Evolutionary conservation across 2,797 vertebrate species (phyloP).

Genomic region (Meriones psammophilus): DNA sequence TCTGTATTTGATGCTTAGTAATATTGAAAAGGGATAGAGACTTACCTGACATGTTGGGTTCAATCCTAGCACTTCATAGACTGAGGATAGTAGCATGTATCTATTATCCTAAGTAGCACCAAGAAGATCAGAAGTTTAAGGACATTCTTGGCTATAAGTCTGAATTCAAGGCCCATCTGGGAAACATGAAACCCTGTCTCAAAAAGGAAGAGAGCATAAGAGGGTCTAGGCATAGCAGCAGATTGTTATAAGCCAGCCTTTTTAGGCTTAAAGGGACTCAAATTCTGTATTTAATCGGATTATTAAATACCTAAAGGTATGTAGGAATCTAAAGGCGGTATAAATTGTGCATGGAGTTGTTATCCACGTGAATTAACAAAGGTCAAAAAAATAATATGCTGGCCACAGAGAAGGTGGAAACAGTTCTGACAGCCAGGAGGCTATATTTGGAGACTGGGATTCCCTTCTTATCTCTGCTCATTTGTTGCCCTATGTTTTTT

Average conservation of each 20-base stretch:
- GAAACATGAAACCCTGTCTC: neutral
- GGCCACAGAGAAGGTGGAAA: constrained; percentile 15
- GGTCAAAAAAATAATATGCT: neutral
- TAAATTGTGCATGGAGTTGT: neutral
- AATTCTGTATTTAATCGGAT: neutral
- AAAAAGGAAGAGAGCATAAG: neutral
- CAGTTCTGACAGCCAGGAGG: neutral
- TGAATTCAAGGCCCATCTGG: neutral
- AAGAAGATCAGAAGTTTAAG: neutral
- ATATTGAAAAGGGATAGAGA: neutral
- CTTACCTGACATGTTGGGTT: neutral
- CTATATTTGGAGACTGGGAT: neutral
- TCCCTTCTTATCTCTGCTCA: neutral
- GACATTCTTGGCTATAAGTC: neutral
- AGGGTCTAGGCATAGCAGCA: neutral
- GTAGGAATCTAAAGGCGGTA: neutral
- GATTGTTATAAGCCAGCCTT: neutral
- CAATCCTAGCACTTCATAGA: neutral
- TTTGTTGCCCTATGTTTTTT: neutral
- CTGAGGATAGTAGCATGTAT: neutral
- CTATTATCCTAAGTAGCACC: neutral
- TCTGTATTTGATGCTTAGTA: neutral
- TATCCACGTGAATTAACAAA: constrained; percentile 43
- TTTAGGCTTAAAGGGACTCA: constrained; percentile 31
- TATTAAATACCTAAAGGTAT: constrained; percentile 10